Evolutionary conservation across 1,140 invertebrate genomes (phyloP), one percentile per base, ranked within the genome.

Genomic region (Caenorhabditis remanei): DNA sequence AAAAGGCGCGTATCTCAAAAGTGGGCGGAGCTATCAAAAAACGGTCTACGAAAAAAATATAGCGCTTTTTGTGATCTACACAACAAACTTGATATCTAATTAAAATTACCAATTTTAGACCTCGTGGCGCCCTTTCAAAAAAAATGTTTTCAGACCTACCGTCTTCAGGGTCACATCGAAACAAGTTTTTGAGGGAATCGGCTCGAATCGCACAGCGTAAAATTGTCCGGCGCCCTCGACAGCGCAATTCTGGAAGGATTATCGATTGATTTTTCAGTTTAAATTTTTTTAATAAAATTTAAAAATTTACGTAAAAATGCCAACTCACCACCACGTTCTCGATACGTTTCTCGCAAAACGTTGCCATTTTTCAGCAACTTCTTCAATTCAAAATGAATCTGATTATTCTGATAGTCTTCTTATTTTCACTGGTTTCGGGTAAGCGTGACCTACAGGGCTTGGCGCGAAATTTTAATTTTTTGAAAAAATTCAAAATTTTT

Each of bases 121-220:
- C n/a, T n/a, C n/a, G n/a, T n/a, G n/a, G n/a, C n/a, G n/a, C n/a
- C n/a, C n/a, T n/a, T n/a, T n/a, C n/a, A 32, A 32, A 32, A 0
- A 32, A 32, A 32, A 32, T n/a, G n/a, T 32, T 32, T 32, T 32
- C 32, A 32, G 32, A 19, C 43, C n/a, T 24, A 79, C 71, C 43
- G 71, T 79, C n/a, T 79, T 79, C 46, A 79, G 14, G 2, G 71
- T 53, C 21, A 79, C 71, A 41, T 79, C 71, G 13, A 79, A 79
- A 4, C 40, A 46, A 11, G 71, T 79, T 53, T 79, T 79, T n/a
- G 71, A 79, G 11, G 71, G 71, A 4, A 24, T n/a, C 46, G 71
- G 71, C 71, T 79, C 71, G n/a, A 21, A 50, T 24, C 71, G 14
- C 19, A 79, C 71, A 16, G 21, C 43, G n/a, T 79, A 79, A 24